Evolutionary conservation across 2,888 invertebrate species (phyloP), one percentile per base, ranked within the genome.

Genomic region (Pollenia angustigena): DNA sequence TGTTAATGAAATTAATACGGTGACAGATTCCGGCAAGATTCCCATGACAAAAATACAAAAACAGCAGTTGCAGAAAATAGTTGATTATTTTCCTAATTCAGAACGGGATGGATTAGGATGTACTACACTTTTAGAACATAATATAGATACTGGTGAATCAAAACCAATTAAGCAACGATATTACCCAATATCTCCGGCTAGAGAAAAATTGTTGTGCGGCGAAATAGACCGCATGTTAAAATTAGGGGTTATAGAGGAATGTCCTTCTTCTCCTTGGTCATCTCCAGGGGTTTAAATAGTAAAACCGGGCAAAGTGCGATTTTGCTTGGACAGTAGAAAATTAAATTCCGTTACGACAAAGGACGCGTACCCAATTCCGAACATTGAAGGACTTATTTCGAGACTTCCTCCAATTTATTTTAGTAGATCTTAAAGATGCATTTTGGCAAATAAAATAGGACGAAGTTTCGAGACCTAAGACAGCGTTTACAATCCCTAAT

Each of bases 341-440:
- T 9, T 68, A n/a, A 68, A 71, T 54, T 18, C 54, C 1, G 42
- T 71, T 2, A 71, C 69, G 52, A 69, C 0, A 23, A 23, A 23
- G 3, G 23, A 23, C 23, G 23, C 23, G 23, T 3, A 23, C 23
- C 23, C 23, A 23, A 46, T 72, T n/a, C 40, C 74, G 0, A 75
- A 62, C 16, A 75, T 75, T 16, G 40, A 75, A 40, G 62, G 48
- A 62, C 48, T 64, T 9, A 75, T 75, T 40, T 60, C 75, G 12
- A 62, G 75, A 40, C 75, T 60, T 75, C 75, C 62, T 62, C 75
- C 62, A 75, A 62, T 62, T 75, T 75, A 40, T 16, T 75, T 18
- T 16, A 75, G 60, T 62, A 4, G 75, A 75, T 52, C 14, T 23
- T 23, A 23, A 23, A 2, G 23, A 23, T 23, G 23, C 23, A n/a